Evolutionary conservation across 1,140 invertebrate genomes (phyloP), one percentile per base, ranked within the genome.

Genomic region (Araneus ventricosus): DNA sequence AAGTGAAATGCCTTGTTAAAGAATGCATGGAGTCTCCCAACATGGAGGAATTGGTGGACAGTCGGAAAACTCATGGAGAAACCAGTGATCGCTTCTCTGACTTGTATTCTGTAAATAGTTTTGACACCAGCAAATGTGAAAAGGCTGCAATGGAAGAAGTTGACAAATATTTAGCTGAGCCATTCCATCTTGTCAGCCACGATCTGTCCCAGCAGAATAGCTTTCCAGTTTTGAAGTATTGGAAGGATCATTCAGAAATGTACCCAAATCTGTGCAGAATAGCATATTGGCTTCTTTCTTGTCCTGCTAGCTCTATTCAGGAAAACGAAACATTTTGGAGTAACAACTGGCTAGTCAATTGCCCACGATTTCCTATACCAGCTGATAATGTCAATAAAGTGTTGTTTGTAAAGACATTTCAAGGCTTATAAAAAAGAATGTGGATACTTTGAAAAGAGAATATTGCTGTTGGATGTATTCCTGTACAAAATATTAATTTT

Each of bases 341-440:
- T 41, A 93, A 88, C 17, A 80, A 88, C 30, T 93, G 91, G 91
- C 34, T 88, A 41, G 85, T 93, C 20, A 45, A 93, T 34, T 88
- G 70, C 63, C 86, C 84, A n/a, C 41, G 91, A n/a, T 39, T 88
- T 20, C 91, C 84, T 7, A 39, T 88, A 27, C 41, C 57, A 59
- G 85, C 84, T 61, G 91, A 93, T 30, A 79, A 88, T 87, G 86
- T 93, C 3, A 93, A 93, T 30, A 93, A 93, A 57, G 61, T 93
- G 2, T 41, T 93, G 4, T 88, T 93, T 79, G 91, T 93, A 1
- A 93, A 93, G 22, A 52, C 91, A 34, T 93, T 88, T 45, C 34
- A 63, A 10, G 90, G 90, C 14, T 39, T 92, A 6, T 92, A 57
- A 86, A 52, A n/a, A 52, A 14, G 45, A 52, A 0, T 45, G 41